phyloP scores from a whole-genome alignment of 2,797 vertebrate species.

The Acridotheres tristis region DNA sequence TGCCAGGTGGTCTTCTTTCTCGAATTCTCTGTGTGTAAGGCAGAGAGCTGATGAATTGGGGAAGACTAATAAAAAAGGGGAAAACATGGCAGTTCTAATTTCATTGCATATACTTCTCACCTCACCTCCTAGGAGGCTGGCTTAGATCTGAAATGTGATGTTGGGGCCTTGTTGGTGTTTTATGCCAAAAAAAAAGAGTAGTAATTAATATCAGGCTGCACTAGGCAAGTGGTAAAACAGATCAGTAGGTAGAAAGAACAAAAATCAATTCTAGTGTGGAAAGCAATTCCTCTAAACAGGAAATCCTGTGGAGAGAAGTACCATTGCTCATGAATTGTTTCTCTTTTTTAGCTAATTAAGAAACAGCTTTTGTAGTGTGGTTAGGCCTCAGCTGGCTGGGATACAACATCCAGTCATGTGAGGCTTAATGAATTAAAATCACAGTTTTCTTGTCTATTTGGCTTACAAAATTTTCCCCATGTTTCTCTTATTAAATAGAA shows the following conservation, averaged over 20 bases:
- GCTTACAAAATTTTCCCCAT: constrained; percentile 12
- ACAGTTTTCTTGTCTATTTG: neutral
- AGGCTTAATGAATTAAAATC: constrained; percentile 25
- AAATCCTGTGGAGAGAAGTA: constrained; percentile 34
- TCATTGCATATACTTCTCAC: neutral
- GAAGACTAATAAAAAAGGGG: neutral
- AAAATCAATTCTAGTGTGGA: neutral
- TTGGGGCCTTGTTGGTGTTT: neutral
- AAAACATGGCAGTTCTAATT: neutral
- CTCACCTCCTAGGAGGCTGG: neutral
- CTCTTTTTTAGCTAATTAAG: constrained; percentile 36
- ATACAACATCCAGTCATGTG: constrained; percentile 25
- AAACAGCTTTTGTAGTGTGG: neutral
- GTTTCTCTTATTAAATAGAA: constrained; percentile 6
- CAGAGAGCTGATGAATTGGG: neutral
- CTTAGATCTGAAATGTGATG: neutral
- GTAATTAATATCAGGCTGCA: constrained; percentile 13
- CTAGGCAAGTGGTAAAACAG: neutral
- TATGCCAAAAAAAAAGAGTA: neutral
- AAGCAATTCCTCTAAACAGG: constrained; percentile 40
- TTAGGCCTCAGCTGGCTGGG: neutral
- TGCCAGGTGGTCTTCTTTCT: neutral
- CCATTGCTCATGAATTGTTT: constrained; percentile 25
- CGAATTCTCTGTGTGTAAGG: neutral
- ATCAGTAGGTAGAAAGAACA: constrained; percentile 5